Percentiles rank a stretch among this genome's conserved stretches.
Evolutionary conservation across 2,113 vertebrate genomes (phyloP).

Genomic region (Cebus imitator): DNA sequence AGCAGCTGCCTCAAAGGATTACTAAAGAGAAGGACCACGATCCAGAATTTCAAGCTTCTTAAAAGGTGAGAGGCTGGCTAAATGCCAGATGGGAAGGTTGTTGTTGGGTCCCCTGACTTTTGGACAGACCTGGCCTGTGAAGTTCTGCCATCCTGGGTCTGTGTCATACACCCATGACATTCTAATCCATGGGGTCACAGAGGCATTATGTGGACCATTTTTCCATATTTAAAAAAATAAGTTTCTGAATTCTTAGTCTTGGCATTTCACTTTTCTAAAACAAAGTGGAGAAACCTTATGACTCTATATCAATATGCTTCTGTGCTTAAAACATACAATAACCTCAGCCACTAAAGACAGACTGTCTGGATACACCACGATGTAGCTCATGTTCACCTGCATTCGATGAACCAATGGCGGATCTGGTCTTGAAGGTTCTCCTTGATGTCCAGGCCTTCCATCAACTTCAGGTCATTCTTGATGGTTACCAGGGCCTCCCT

Average conservation of each 20-base stretch:
- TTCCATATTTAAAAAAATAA: not conserved
- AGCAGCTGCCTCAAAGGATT: not conserved
- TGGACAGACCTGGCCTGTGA: not conserved
- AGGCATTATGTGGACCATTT: fast-evolving
- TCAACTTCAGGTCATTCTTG: slow-evolving; percentile 80
- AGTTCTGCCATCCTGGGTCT: no score
- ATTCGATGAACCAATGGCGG: slow-evolving; percentile 90
- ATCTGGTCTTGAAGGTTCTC: slow-evolving; percentile 88
- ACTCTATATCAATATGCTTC: fast-evolving
- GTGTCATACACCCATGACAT: not conserved
- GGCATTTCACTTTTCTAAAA: not conserved
- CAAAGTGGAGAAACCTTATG: fast-evolving
- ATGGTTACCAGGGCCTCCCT: slow-evolving; percentile 79
- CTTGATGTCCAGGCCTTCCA: slow-evolving; percentile 83
- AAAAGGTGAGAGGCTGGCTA: not conserved
- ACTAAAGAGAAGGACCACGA: no score
- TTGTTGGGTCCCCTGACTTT: not conserved
- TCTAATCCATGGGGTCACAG: not conserved
- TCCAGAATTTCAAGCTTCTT: fast-evolving
- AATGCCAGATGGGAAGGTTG: not conserved
- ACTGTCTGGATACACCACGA: fast-evolving
- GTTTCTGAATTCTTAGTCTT: not conserved
- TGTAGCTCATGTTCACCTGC: slow-evolving; percentile 78
- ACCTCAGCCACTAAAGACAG: not conserved
- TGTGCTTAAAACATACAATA: not conserved